Evolutionary conservation across 1,140 invertebrate species (phyloP), one percentile per base, ranked within the genome.

Genomic region (Drosophila insularis): DNA sequence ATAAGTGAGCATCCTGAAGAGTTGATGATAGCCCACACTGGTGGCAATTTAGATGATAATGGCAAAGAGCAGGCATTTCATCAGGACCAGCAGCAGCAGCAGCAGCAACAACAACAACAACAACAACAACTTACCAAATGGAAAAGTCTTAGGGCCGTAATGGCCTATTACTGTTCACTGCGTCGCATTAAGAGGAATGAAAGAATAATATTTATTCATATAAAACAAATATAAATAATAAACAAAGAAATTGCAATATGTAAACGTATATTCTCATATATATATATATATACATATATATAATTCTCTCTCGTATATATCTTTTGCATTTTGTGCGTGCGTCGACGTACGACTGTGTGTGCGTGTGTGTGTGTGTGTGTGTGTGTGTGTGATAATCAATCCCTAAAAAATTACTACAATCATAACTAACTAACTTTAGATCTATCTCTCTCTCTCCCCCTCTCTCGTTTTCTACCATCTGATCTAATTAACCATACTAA

Each of bases 131-230:
- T 95, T 85, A 95, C 96, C 93, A 96, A 95, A 90, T 97, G 96
- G 96, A 95, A 95, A 92, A 96, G 96, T 93, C 94, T 97, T 70
- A 94, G 95, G 89, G 96, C 96, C 79, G 96, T 96, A 81, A 96
- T 97, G 95, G 95, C 96, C 80, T 96, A 96, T 93, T 97, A 97
- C 94, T 95, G 96, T 93, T 95, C 96, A 80, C 94, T 97, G 86
- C 94, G 96, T 92, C 96, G 96, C 93, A 97, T 97, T 93, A 96
- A 96, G 95, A 97, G 96, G 96, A 96, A 94, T 82, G 92, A 86
- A 50, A 2, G 17, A 21, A 21, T 2, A 17, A 8, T 17, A 50
- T 27, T 27, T 27, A 27, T 27, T 27, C 27, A 27, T 27, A 27
- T 27, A 27, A 27, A 27, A 27, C 27, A 27, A 5, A 27, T 27